Evolutionary conservation across 2,797 vertebrate species (phyloP).

Genomic region (Takifugu ocellatus): DNA sequence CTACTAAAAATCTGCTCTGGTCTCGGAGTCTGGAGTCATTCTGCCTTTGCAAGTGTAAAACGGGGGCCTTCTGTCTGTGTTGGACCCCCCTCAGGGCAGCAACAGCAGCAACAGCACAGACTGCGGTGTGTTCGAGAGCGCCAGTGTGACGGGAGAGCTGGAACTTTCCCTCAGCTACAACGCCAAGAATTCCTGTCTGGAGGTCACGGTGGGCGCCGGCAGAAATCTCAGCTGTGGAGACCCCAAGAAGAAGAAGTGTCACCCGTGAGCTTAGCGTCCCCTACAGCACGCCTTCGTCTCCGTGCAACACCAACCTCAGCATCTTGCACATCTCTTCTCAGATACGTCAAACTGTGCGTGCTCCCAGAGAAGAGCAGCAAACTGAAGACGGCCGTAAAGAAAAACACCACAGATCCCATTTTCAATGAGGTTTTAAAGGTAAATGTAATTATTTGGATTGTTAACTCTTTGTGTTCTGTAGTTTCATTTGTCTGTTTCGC

Average conservation of each 20-base stretch:
- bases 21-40: background rate
- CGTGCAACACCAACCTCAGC: background rate
- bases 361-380: slow-evolving; percentile 82
- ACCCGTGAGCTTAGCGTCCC: slow-evolving; percentile 71
- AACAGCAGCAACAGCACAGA: slow-evolving; percentile 79
- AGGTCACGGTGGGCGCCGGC: slow-evolving; percentile 81
- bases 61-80: background rate
- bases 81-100: slow-evolving; percentile 69
- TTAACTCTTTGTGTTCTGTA: background rate
- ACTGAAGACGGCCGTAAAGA: slow-evolving; percentile 85
- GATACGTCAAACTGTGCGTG: slow-evolving; percentile 86
- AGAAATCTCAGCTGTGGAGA: slow-evolving; percentile 82
- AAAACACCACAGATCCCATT: slow-evolving; percentile 79
- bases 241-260: slow-evolving; percentile 82
- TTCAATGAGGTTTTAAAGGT: slow-evolving; percentile 87
- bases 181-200: slow-evolving; percentile 70
- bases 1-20: no score
- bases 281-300: background rate
- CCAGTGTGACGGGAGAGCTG: slow-evolving; percentile 78
- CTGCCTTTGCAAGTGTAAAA: background rate
- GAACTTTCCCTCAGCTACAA: slow-evolving; percentile 81
- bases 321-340: slow-evolving; percentile 32
- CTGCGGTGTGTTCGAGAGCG: slow-evolving; percentile 65
- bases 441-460: slow-evolving; percentile 3
- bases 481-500: background rate